Base-by-base conservation (phyloP, 1,140 invertebrate genomes). In the Heliconius nattereri region DNA sequence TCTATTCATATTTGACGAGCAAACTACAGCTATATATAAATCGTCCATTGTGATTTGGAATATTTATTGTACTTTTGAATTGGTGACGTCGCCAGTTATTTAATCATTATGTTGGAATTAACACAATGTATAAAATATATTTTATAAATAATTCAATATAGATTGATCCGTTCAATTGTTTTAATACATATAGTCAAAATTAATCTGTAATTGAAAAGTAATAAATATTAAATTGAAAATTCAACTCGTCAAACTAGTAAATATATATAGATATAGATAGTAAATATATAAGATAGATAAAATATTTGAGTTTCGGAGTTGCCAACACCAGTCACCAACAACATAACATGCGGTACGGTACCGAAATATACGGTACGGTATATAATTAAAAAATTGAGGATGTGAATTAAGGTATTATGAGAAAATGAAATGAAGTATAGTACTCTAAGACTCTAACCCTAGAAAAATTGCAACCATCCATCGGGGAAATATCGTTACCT, bases 1-100 rank as follows among this genome's bases (percentile, higher is more conserved):
- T 80, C 99, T 95, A 91, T 99, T 99, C 98, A 99, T 99, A 94
- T 99, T 99, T 88, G 98, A 99, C 7, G 98, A 99, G 94, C 99
- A 99, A 83, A 99, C 98, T 71, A 99, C 98, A 16, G 99, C 99
- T 87, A 99, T 96, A 90, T 96, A 97, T 85, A 99, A 95, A 86
- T 97, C 95, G 57, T 83, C 85, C 91, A 92, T 92, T 57, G 73
- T 66, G 60, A 66, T 13, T 29, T 29, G 3, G 11, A 66, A 57
- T 57, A 23, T 23, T 66, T 66, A 26, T 66, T 66, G 29, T 26
- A 29, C n/a, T 52, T 45, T 35, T 16, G 7, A 40, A 75, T 35
- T 76, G n/a, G 75, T 76, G 75, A 80, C 49, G 66, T 76, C 20
- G 71, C 57, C 40, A 73, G 71, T 78, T 78, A 78, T 73, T 78